Evolutionary conservation across 2,113 vertebrate genomes (phyloP), one percentile per base, ranked within the genome.

Genomic region (Calypte anna): DNA sequence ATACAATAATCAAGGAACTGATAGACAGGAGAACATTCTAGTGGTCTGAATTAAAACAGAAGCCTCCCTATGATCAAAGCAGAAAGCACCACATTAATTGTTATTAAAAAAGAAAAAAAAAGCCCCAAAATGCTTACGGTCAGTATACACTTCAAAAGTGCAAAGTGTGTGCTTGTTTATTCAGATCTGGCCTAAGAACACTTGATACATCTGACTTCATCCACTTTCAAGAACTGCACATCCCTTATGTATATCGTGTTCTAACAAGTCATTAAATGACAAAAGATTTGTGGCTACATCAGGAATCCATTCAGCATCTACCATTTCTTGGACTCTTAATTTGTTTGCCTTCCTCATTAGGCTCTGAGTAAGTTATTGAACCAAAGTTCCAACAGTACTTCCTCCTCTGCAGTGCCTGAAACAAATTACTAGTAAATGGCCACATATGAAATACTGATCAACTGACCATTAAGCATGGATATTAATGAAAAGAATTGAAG

Each of bases 361-460:
- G 46, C 84, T n/a, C 25, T 16, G 19, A 82, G 8, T 77, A 89
- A 84, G 62, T 89, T 82, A 91, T 40, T 85, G 66, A 94, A 77
- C 28, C 3, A 0, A 33, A 80, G 44, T 68, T 84, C 36, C 61
- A 82, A 53, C 62, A 68, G 84, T 51, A 73, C 43, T 91, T 79
- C n/a, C 28, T 82, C 48, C 57, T 86, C 68, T 73, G 58, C 84
- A 90, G 61, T 62, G 77, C 70, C 82, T 62, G 51, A 90, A 76
- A 83, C 24, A 72, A 94, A 77, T 61, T 55, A 83, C 46, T 1
- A 1, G 72, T 77, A 94, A 87, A 92, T 28, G 62, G 48, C 58
- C 50, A 55, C 36, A 58, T n/a, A 66, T 51, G 69, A 94, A 73
- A 92, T 62, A 73, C 40, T 70, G 59, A 94, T 93, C 79, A 82